Evolutionary conservation across 1,140 invertebrate genomes (phyloP).

Genomic region (Penaeus chinensis): DNA sequence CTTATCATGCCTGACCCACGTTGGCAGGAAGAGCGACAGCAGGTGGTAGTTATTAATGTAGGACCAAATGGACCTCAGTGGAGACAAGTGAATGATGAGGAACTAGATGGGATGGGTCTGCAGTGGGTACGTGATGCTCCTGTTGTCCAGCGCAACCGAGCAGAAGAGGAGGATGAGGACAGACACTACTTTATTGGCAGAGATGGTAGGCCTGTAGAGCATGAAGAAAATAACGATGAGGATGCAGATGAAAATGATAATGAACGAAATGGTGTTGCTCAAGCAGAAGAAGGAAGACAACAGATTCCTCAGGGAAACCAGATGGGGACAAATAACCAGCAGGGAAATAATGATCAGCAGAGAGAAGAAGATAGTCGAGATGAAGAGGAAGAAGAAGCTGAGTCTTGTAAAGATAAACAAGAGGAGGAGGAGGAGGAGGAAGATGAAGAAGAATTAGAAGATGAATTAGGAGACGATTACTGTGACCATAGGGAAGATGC

Average conservation of each 20-base stretch:
- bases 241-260: slow-evolving; percentile 43
- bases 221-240: slow-evolving; percentile 1
- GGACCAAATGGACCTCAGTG: slow-evolving; percentile 62
- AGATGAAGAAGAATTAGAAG: slow-evolving; percentile 21
- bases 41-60: slow-evolving; percentile 63
- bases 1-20: slow-evolving; percentile 61
- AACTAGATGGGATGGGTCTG: slow-evolving; percentile 60
- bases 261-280: neutral
- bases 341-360: neutral
- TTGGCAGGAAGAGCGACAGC: slow-evolving; percentile 55
- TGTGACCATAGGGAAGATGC: neutral
- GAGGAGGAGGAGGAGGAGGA: slow-evolving; percentile 26
- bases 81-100: slow-evolving; percentile 62
- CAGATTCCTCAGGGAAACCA: slow-evolving; percentile 11
- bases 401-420: slow-evolving; percentile 7
- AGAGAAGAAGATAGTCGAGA: slow-evolving; percentile 2
- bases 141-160: slow-evolving; percentile 39
- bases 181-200: slow-evolving; percentile 63
- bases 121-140: slow-evolving; percentile 62
- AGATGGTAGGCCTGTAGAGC: slow-evolving; percentile 52
- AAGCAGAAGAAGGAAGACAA: neutral
- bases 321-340: slow-evolving; percentile 4
- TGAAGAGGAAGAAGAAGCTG: slow-evolving; percentile 18
- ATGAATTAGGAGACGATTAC: slow-evolving; percentile 23
- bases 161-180: slow-evolving; percentile 50